Conservation (phyloP, 2,888 invertebrate species). For the Diadegma fenestrale region DNA sequence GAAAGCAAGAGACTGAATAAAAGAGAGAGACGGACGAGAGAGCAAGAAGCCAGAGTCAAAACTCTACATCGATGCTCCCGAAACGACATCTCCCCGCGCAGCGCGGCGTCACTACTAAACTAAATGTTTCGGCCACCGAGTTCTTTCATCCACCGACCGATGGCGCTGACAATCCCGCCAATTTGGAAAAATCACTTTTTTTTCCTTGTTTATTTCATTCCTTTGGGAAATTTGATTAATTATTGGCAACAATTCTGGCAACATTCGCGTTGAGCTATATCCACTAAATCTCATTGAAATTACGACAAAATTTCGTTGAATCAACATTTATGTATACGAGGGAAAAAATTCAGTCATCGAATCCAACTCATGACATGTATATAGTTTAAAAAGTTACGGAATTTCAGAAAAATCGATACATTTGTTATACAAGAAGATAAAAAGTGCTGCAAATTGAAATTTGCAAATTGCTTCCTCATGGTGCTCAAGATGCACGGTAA, state of each 20-base stretch:
- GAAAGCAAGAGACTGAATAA: not conserved
- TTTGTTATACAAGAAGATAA: too few relatives aligned
- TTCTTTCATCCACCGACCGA: constrained; percentile 15
- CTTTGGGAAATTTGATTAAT: not conserved
- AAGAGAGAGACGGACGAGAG: too few relatives aligned
- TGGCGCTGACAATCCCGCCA: constrained; percentile 29
- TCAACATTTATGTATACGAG: too few relatives aligned
- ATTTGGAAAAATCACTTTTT: constrained; percentile 8
- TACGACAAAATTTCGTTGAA: too few relatives aligned
- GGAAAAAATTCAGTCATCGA: too few relatives aligned
- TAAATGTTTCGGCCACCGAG: constrained; percentile 18
- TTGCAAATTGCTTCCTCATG: too few relatives aligned
- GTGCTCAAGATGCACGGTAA: too few relatives aligned
- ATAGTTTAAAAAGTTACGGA: too few relatives aligned
- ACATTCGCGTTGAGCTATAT: not conserved
- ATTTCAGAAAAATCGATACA: too few relatives aligned
- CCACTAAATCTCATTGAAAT: not conserved
- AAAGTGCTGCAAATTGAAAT: too few relatives aligned
- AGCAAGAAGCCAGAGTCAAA: constrained; percentile 10
- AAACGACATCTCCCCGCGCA: constrained; percentile 38
- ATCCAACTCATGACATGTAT: too few relatives aligned
- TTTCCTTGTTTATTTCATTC: not conserved
- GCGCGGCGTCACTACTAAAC: constrained; percentile 48
- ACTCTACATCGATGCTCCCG: constrained; percentile 52
- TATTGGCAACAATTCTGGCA: not conserved